Evolutionary conservation across 2,797 vertebrate species (phyloP).

Genomic region (Acrossocheilus fasciatus): DNA sequence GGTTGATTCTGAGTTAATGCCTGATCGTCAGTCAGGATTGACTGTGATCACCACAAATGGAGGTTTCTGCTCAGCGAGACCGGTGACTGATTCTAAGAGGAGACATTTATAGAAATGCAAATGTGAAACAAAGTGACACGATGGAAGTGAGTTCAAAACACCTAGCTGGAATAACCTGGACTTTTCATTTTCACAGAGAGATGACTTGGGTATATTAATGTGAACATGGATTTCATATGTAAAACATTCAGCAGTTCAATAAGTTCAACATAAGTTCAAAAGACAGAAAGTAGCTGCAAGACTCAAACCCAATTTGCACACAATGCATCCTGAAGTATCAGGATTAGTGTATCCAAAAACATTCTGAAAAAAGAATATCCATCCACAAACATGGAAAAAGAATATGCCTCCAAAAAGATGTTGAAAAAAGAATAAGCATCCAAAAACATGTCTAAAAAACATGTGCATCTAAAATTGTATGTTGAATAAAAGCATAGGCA

Average conservation of each 20-base stretch:
- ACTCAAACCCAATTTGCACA: neutral
- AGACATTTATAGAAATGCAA: neutral
- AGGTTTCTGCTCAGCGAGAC: slow-evolving; percentile 43
- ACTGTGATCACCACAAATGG: slow-evolving; percentile 68
- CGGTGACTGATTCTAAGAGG: slow-evolving; percentile 5
- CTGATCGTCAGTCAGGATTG: slow-evolving; percentile 67
- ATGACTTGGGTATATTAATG: neutral
- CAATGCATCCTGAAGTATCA: neutral
- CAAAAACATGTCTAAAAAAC: neutral
- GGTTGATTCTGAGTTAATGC: slow-evolving; percentile 72
- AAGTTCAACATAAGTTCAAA: neutral
- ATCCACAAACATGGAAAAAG: neutral
- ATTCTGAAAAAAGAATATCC: neutral
- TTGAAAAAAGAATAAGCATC: neutral
- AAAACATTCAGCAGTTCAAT: neutral
- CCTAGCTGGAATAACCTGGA: neutral
- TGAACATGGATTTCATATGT: neutral
- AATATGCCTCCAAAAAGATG: neutral
- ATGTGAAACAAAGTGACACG: neutral
- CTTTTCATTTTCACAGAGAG: slow-evolving; percentile 2
- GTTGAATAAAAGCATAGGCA: neutral
- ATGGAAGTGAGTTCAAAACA: neutral
- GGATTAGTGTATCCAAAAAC: neutral
- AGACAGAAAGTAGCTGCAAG: neutral
- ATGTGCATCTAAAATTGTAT: no score